Evolutionary conservation across 2,888 invertebrate genomes (phyloP), one percentile per base, ranked within the genome.

Genomic region (Fabriciana adippe): DNA sequence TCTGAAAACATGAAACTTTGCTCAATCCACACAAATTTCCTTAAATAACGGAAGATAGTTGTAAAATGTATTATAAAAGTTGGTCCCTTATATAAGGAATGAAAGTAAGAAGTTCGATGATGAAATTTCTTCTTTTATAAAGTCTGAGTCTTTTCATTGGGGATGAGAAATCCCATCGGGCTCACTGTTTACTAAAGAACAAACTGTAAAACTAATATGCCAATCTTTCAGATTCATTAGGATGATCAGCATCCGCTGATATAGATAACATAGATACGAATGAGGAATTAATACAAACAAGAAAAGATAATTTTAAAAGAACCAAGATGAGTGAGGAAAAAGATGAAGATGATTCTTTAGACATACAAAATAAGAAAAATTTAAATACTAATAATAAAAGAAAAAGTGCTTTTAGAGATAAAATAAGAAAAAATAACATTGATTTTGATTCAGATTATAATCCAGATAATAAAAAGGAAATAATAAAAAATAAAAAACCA

Each of bases 361-460:
- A 67, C 35, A 16, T 53, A 18, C 61, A 56, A 41, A 60, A 59
- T 26, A 65, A 48, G 2, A 59, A 55, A 50, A 54, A 55, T 54
- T 1, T 14, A n/a, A 16, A 62, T 21, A 18, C 14, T 3, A 53
- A 62, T 41, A 21, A 35, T 67, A n/a, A 21, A 48, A 16, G 53
- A 35, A 35, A 69, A 16, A n/a, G 26, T 47, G 35, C 26, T 21
- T 18, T 31, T 3, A 26, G n/a, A 16, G 16, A 50, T 14, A 26
- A 26, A 26, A 26, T 26, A 26, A 26, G 4, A 26, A 26, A 51
- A 51, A 18, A 18, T 51, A 51, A 51, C 16, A 8, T 50, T 14
- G 8, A 59, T 11, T n/a, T 59, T 48, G 59, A 59, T n/a, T 59
- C 59, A 48, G 57, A 47, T 57, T 18, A 21, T 53, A 53, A 21